Conservation (phyloP, 2,797 vertebrate species). For the Chaetodon trifasciatus region DNA sequence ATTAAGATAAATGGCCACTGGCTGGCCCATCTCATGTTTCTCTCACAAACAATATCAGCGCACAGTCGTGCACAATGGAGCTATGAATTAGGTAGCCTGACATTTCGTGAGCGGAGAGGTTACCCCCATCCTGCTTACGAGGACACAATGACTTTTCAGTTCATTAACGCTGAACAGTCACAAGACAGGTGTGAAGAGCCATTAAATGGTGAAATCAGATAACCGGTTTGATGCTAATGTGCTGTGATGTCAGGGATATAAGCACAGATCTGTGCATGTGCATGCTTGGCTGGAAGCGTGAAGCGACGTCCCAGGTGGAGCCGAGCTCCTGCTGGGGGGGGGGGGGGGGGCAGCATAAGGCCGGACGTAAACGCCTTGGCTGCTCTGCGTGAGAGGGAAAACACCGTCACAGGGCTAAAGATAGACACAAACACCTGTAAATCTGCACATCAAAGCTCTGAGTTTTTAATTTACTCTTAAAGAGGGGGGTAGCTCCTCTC, state of each 20-base stretch:
- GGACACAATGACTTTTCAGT: constrained; percentile 62
- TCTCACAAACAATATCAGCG: constrained; percentile 69
- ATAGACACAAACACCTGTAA: constrained; percentile 59
- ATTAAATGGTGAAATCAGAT: constrained; percentile 53
- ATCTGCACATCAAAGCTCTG: constrained; percentile 66
- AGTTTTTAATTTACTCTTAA: constrained; percentile 59
- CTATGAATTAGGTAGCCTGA: constrained; percentile 61
- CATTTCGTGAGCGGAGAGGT: constrained; percentile 53
- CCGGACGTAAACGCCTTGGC: constrained; percentile 34
- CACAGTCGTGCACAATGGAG: constrained; percentile 58
- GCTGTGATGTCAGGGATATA: constrained; percentile 43
- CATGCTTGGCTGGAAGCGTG: constrained; percentile 21
- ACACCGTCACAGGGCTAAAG: constrained; percentile 46
- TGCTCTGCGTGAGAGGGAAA: constrained; percentile 38
- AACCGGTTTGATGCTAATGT: constrained; percentile 46
- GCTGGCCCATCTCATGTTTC: constrained; percentile 69
- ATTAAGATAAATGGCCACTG: constrained; percentile 80
- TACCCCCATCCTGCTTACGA: constrained; percentile 37
- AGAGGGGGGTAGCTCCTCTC: constrained; percentile 53
- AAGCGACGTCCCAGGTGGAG: constrained; percentile 48
- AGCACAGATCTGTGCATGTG: constrained; percentile 13
- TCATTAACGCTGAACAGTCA: constrained; percentile 55
- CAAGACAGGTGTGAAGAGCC: constrained; percentile 64
- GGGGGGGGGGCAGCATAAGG: constrained; percentile 39
- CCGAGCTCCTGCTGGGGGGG: constrained; percentile 26